These are phyloP conservation scores for Megaceryle torquata DNA, from an alignment of 2,113 vertebrate species.

Conservation along the genomic window DNA sequence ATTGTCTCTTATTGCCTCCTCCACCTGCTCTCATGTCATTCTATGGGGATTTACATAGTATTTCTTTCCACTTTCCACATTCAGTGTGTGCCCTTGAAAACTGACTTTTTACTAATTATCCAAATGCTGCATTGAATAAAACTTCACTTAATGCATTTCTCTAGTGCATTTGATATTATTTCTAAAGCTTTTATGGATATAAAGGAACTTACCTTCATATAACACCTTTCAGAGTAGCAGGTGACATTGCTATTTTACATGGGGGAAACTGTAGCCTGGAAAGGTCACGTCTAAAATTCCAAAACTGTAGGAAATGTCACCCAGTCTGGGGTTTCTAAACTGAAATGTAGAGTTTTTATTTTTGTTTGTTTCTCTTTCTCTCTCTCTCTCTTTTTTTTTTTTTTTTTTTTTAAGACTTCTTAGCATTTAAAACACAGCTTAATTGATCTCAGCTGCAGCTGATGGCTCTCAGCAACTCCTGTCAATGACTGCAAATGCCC, in stretches of 20 bases:
- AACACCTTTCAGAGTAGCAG: background rate
- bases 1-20: background rate
- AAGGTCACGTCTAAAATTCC: conserved; percentile 8
- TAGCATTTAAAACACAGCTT: background rate
- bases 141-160: background rate
- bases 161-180: background rate
- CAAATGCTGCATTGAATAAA: background rate
- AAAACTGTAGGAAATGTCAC: background rate
- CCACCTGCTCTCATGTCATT: background rate
- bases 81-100: background rate
- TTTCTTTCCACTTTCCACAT: background rate
- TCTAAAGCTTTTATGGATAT: background rate
- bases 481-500: background rate
- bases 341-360: background rate
- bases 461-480: background rate
- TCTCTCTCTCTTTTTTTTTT: too few relatives aligned
- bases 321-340: background rate
- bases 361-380: background rate
- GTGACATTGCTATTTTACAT: background rate
- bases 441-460: conserved; percentile 47
- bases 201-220: background rate
- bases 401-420: background rate
- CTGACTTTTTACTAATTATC: background rate
- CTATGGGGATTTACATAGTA: background rate
- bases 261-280: background rate